Evolutionary conservation across 2,113 vertebrate species (phyloP).

Genomic region (Paralichthys olivaceus): DNA sequence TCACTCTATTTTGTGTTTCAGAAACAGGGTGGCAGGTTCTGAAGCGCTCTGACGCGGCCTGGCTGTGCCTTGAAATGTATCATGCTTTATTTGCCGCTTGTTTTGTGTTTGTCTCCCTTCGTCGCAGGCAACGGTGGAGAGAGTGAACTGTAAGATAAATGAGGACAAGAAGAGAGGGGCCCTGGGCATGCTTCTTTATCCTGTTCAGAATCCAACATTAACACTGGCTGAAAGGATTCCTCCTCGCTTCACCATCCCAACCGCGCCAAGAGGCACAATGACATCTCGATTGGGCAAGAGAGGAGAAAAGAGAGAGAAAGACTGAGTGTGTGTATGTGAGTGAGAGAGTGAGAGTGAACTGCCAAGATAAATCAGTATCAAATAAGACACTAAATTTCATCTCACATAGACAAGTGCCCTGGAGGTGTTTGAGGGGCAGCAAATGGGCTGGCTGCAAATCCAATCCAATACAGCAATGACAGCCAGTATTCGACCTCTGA

Average conservation of each 20-base stretch:
- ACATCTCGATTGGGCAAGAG: constrained; percentile 46
- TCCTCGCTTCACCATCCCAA: constrained; percentile 63
- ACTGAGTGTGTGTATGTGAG: constrained; percentile 9
- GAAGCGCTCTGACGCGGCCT: constrained; percentile 46
- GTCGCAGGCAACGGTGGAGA: constrained; percentile 35
- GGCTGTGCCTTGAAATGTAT: constrained; percentile 58
- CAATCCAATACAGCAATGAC: constrained; percentile 56
- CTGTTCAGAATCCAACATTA: constrained; percentile 68
- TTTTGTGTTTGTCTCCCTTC: constrained; percentile 45
- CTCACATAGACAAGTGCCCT: constrained; percentile 64
- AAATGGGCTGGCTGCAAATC: constrained; percentile 55
- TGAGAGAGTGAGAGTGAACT: constrained; percentile 43
- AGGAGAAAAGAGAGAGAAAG: constrained; percentile 11
- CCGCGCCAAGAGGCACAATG: constrained; percentile 54
- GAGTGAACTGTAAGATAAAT: constrained; percentile 53
- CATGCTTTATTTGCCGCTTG: constrained; percentile 44
- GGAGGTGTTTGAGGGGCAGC: constrained; percentile 48
- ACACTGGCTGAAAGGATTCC: constrained; percentile 77
- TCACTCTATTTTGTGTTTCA: constrained; percentile 25
- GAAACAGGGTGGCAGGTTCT: constrained; percentile 10
- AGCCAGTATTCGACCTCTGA: constrained; percentile 57
- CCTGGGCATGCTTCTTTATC: constrained; percentile 62
- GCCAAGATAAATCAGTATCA: constrained; percentile 69
- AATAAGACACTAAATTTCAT: constrained; percentile 63
- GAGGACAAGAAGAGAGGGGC: constrained; percentile 58